Percentiles rank a stretch among this genome's conserved stretches.
These are phyloP conservation scores for Erpetoichthys calabaricus DNA, from an alignment of 2,797 vertebrate genomes.

Conservation along the genomic window DNA sequence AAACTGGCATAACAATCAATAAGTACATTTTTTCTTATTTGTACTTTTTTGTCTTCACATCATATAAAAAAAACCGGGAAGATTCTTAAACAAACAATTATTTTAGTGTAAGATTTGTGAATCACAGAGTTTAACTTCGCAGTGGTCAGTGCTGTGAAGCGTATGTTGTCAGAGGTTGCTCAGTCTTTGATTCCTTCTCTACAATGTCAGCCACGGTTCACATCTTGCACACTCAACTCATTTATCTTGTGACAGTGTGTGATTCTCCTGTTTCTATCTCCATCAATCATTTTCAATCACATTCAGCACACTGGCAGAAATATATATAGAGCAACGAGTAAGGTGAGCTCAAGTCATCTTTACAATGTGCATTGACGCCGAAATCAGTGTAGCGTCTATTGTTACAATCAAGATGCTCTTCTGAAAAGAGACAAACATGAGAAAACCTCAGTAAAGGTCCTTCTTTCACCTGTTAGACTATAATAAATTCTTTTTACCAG, in stretches of 20 bases:
- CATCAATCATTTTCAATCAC: slow-evolving; percentile 43
- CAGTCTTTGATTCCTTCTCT: slow-evolving; percentile 49
- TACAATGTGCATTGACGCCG: neutral
- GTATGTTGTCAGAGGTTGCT: slow-evolving; percentile 48
- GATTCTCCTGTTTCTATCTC: slow-evolving; percentile 38
- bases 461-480: no score
- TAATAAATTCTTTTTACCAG: no score
- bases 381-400: no score
- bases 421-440: no score
- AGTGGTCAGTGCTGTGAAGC: slow-evolving; percentile 48
- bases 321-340: neutral
- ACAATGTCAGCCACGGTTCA: slow-evolving; percentile 45
- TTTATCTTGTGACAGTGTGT: slow-evolving; percentile 49
- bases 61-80: no score
- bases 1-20: no score
- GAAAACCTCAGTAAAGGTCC: no score
- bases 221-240: slow-evolving; percentile 35
- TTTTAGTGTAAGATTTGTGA: slow-evolving; percentile 50
- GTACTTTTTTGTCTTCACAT: no score
- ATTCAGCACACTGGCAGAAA: slow-evolving; percentile 21
- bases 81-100: slow-evolving; percentile 29
- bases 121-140: slow-evolving; percentile 42
- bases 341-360: neutral
- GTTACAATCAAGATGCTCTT: no score
- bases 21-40: no score